Base-by-base conservation (phyloP, 2,113 vertebrate genomes). In the rat (Rattus norvegicus) region DNA sequence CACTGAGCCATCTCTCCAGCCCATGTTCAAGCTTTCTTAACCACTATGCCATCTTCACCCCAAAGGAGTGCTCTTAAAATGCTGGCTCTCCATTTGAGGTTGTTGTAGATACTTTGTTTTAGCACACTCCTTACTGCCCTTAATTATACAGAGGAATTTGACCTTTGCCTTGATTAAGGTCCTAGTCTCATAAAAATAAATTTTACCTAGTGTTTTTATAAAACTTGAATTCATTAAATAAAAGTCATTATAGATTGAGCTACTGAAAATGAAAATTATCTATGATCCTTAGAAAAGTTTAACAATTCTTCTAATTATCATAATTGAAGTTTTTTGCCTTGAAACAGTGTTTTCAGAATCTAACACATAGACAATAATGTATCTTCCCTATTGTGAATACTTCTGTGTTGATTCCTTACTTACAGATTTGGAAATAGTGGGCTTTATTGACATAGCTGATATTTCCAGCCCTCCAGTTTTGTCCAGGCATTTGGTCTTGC, bases 401-500 rank as follows among this genome's bases (percentile, higher is more conserved):
- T 30, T 91, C 59, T 95, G 10, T 95, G 20, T 88, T 97, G 0
- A 93, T 97, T 97, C 61, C 30, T 89, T 97, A 70, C 91, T 97
- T 97, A 72, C 98, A 99, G 99, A 99, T 97, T 98, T 99, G 97
- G 99, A 99, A 98, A 99, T 99, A 80, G 98, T 99, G 97, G 99
- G 99, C 0, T 99, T 99, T 98, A 99, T 99, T 98, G 99, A 99
- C 98, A 99, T 99, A 94, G 99, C 99, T 70, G 99, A 99, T 97
- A 99, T 99, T 96, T 99, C 99, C 94, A 99, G 99, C 90, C 99
- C 99, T 73, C 99, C 99, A 14, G 99, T 99, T 92, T 98, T 99
- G 93, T 99, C 99, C 91, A 99, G 99, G 95, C 99, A 99, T 98
- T 97, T 99, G 98, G 99, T 99, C 2, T 98, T 99, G 79, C 99